A percentile compares a stretch with the other conserved stretches of the same genome.
Conservation (phyloP, 1,140 invertebrate genomes). For the Latrodectus geometricus region DNA sequence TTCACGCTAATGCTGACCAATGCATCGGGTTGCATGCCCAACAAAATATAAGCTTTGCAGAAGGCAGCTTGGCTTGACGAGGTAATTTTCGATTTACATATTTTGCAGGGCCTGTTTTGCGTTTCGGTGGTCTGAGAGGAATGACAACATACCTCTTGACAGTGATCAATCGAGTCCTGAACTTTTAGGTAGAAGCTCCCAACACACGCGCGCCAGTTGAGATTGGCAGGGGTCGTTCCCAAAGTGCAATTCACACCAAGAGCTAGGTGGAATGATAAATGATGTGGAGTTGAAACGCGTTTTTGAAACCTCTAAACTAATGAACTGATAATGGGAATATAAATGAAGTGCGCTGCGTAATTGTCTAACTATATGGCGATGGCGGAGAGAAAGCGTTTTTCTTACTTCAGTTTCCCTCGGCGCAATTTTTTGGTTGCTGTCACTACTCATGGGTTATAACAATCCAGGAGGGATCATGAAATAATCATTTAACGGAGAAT, state of each 20-base stretch:
- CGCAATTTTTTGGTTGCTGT: slow-evolving; percentile 1
- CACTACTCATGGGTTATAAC: slow-evolving; percentile 14
- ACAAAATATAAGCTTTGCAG: slow-evolving; percentile 24
- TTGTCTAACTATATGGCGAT: slow-evolving; percentile 40
- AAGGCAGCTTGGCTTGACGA: slow-evolving; percentile 47
- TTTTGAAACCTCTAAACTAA: slow-evolving; percentile 60
- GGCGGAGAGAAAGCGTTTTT: slow-evolving; percentile 19
- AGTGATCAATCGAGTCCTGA: slow-evolving; percentile 59
- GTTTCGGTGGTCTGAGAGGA: slow-evolving; percentile 55
- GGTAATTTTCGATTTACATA: slow-evolving; percentile 61
- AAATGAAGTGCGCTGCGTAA: slow-evolving; percentile 54
- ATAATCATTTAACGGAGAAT: too few relatives aligned
- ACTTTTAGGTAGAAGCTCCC: slow-evolving; percentile 44
- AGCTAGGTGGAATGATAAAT: slow-evolving; percentile 52
- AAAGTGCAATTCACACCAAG: slow-evolving; percentile 12
- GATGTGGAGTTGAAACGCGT: slow-evolving; percentile 31
- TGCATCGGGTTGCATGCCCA: slow-evolving; percentile 53
- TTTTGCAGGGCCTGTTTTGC: slow-evolving; percentile 50
- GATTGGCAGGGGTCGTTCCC: slow-evolving; percentile 37
- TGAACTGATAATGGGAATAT: slow-evolving; percentile 60
- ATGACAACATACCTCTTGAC: slow-evolving; percentile 59
- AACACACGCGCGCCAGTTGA: too few relatives aligned
- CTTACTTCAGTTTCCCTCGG: not conserved
- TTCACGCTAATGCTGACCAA: slow-evolving; percentile 60
- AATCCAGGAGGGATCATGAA: not conserved